These are phyloP conservation scores for Lacerta agilis DNA, from an alignment of 2,797 vertebrate species.

Conservation along the genomic window DNA sequence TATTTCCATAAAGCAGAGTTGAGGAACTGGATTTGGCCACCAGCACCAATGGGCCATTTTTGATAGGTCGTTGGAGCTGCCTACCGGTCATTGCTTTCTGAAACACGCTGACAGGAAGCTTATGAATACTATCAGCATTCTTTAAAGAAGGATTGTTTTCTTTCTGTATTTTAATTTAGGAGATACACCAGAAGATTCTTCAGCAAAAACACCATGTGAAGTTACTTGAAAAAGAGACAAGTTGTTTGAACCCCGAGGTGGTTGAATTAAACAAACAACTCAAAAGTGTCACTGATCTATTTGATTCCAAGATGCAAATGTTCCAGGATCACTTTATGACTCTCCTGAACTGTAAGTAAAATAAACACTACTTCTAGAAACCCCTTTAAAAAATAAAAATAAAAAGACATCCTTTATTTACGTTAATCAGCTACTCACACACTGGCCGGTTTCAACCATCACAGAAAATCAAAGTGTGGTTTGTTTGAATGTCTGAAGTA, in stretches of 20 bases:
- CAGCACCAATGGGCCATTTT: no score
- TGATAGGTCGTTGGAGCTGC: no score
- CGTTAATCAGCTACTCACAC: background rate
- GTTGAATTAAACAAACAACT: conserved; percentile 85
- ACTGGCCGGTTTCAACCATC: background rate
- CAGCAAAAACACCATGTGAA: conserved; percentile 86
- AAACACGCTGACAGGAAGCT: no score
- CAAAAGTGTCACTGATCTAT: conserved; percentile 82
- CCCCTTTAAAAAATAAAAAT: background rate
- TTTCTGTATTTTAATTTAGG: conserved; percentile 70
- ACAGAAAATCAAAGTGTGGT: background rate
- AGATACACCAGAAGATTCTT: conserved; percentile 84
- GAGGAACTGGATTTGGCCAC: no score
- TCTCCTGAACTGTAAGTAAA: conserved; percentile 82
- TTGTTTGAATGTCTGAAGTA: background rate
- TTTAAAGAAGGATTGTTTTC: no score
- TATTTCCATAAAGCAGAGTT: no score
- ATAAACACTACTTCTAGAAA: background rate
- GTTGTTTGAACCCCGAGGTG: conserved; percentile 82
- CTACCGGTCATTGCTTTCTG: no score
- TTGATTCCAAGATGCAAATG: conserved; percentile 87
- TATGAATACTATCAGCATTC: no score
- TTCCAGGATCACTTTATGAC: conserved; percentile 84
- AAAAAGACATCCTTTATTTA: background rate
- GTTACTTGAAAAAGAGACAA: conserved; percentile 84